Evolutionary conservation across 2,113 vertebrate genomes (phyloP).

Genomic region (Lontra canadensis): DNA sequence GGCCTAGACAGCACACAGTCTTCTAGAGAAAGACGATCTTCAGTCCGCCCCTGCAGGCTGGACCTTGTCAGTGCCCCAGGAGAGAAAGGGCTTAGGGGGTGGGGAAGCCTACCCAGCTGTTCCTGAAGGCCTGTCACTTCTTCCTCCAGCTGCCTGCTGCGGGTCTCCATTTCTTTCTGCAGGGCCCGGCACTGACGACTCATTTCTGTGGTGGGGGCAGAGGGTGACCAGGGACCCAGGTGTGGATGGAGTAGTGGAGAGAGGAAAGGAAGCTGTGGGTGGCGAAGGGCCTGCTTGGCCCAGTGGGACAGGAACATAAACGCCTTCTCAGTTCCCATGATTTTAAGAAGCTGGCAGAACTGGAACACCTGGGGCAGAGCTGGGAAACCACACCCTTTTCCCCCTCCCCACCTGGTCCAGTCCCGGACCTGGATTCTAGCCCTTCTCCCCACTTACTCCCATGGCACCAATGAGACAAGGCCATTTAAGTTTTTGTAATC

Average conservation of each 20-base stretch:
- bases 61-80: too few relatives aligned
- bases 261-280: background rate
- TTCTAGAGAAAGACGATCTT: background rate
- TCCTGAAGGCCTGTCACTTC: constrained; percentile 79
- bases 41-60: background rate
- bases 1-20: background rate
- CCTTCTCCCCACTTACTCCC: background rate
- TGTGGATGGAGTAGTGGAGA: background rate
- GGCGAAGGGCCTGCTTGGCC: background rate
- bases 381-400: too few relatives aligned
- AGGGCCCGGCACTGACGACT: constrained; percentile 79
- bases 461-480: background rate
- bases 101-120: constrained; percentile 78
- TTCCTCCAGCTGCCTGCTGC: constrained; percentile 77
- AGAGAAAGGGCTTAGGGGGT: background rate
- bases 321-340: background rate
- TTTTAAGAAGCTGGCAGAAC: background rate
- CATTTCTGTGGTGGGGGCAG: constrained; percentile 80
- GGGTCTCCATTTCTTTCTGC: constrained; percentile 77
- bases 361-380: background rate
- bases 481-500: background rate
- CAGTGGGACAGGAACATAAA: background rate
- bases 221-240: background rate
- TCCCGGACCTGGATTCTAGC: background rate
- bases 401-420: background rate